Base-by-base conservation (phyloP, 2,888 invertebrate species). In the Prosopocoilus inquinatus region DNA sequence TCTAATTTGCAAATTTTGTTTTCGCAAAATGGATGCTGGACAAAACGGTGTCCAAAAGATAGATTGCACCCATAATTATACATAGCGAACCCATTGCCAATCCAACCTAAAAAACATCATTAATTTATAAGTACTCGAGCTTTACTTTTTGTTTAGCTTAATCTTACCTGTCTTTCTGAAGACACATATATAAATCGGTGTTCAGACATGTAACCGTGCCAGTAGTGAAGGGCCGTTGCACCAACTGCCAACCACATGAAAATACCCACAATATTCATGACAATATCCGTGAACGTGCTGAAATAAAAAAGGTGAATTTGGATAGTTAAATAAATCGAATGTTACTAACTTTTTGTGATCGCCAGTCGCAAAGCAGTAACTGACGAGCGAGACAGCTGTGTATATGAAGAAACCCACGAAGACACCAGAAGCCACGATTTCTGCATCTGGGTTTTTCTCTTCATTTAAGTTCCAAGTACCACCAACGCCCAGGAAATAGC, bases 381-480 rank as follows among this genome's bases (percentile, higher is more conserved):
- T 87, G 66, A 92, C 81, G 36, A 91, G 76, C 47, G 90, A 87
- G 1, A 89, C 90, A 2, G 83, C 79, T 0, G 92, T 93, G 78
- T 92, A 94, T 54, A 94, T 88, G 67, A 92, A 85, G 75, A 87
- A 94, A 11, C 93, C 93, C 4, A 94, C 90, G 64, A 92, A 88
- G 2, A 93, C 88, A 7, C 93, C 93, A 0, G 91, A 91, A 0
- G 92, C 92, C 1, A 94, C 87, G 60, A 93, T 92, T 80, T 94
- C 93, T 12, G 89, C 89, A 68, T 93, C 93, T 0, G 91, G 86
- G 73, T 87, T 91, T 79, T 92, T 92, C 73, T 91, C 90, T 74
- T 93, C 92, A 68, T 92, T 91, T 48, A 93, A 80, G 78, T 93
- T 93, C 92, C 93, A 93, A 12, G 91, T 91, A 53, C 92, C 93